A percentile compares a stretch with the other conserved stretches of the same genome.
These are phyloP conservation scores for Nyctibius bracteatus DNA, from an alignment of 2,113 vertebrate species.

Conservation along the genomic window DNA sequence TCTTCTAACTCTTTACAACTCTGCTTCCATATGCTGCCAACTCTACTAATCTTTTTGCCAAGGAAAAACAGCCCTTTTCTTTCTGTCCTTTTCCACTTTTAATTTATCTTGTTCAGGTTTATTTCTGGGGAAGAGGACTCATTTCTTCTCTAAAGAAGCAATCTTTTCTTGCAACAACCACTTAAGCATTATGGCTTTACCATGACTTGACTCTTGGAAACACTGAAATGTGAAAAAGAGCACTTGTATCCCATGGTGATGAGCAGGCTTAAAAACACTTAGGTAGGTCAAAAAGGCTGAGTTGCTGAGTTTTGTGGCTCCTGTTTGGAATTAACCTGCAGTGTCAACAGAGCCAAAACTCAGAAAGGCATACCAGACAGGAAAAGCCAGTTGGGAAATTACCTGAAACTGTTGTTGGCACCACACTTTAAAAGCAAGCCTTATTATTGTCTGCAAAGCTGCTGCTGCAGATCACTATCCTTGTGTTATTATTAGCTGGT, in stretches of 20 bases:
- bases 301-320: slow-evolving; percentile 8
- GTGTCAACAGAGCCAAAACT: slow-evolving; percentile 8
- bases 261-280: slow-evolving; percentile 24
- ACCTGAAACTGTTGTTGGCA: slow-evolving; percentile 24
- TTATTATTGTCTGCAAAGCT: background rate
- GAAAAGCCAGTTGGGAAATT: slow-evolving; percentile 9
- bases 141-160: background rate
- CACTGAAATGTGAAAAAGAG: background rate
- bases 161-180: background rate
- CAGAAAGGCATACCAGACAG: background rate
- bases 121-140: background rate
- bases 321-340: slow-evolving; percentile 22
- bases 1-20: background rate
- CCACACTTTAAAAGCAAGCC: accelerated
- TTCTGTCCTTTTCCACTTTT: background rate
- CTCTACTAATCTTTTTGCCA: background rate
- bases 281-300: background rate
- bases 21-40: background rate
- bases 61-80: background rate
- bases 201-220: background rate
- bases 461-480: background rate
- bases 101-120: background rate
- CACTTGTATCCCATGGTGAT: background rate
- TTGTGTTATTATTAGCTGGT: background rate
- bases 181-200: background rate